Evolutionary conservation across 2,888 invertebrate genomes (phyloP), one percentile per base, ranked within the genome.

Genomic region (Stenoptilia bipunctidactyla): DNA sequence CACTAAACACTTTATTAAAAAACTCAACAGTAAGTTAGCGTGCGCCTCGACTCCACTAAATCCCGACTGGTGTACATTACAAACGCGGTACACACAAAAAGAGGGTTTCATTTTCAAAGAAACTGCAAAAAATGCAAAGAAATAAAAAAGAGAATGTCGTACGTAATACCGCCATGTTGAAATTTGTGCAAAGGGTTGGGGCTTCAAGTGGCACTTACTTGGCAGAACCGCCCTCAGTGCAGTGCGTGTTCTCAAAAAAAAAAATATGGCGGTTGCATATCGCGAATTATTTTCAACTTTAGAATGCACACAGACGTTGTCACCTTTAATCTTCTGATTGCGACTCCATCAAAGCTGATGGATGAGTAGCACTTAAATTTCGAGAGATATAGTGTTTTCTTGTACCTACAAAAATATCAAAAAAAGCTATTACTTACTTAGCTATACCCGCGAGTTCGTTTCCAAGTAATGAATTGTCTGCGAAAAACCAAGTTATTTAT

Each of bases 141-240:
- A 68, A 66, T 58, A 61, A 51, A 68, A 64, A 63, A 34, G 2
- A 52, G 55, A 25, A 9, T 27, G 53, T 40, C 45, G 58, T 65
- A 65, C 65, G 64, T 68, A 73, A 20, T 20, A 20, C 72, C 74
- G 76, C 79, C 71, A 76, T 79, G 67, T 66, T 74, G 75, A 70
- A 72, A 77, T 71, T 69, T 63, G 57, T 51, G 56, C 54, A 63
- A 66, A 69, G 74, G 77, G 79, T 71, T 68, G 71, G 79, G 73
- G 68, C 57, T 64, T 72, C 63, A 76, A 83, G 82, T 77, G 71
- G 55, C 67, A 71, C 82, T 82, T 74, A 71, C 82, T 82, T 74
- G 60, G 56, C 45, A 58, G 75, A 58, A 71, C 80, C 79, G 76
- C 80, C 79, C 80, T 69, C 63, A 37, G 38, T 4, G n/a, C 48